Evolutionary conservation across 1,140 invertebrate genomes (phyloP), one percentile per base, ranked within the genome.

Genomic region (Hydropsyche tenuis): DNA sequence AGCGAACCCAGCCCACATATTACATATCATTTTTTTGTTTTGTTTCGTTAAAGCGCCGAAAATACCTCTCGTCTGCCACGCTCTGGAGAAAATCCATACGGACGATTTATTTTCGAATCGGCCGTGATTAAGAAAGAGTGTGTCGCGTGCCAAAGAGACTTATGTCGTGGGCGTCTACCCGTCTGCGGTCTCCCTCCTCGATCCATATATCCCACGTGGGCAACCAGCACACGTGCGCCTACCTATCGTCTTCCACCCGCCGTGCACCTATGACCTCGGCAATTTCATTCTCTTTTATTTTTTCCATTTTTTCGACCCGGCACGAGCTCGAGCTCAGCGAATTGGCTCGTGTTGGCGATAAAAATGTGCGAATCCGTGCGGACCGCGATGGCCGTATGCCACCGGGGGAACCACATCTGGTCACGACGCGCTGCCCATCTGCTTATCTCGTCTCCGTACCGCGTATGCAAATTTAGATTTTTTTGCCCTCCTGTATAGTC

Each of bases 91-190:
- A 46, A 46, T 48, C 65, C 65, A 68, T 48, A 68, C 65, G 65
- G 65, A 45, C 45, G 45, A 68, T 43, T 68, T 68, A 68, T 68
- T 68, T 68, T 68, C 43, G 65, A 68, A 68, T 68, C 42, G 45
- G 16, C 45, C 45, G 22, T 68, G 37, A 68, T 68, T 68, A 68
- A 48, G 65, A 68, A 68, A 48, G 65, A 48, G 30, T 46, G 65
- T 60, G 65, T 68, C 65, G 14, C 65, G 37, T 68, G 65, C 65
- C 65, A 68, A 68, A 25, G 43, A 20, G 65, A 45, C 65, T 48
- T 27, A 68, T 68, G 37, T 68, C 43, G 65, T 68, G 65, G 65
- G 65, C 65, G 65, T 45, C 42, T 23, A 14, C 45, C 2, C 65
- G 65, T 68, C 65, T 68, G 22, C 37, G 9, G 30, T 23, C 20